Evolutionary conservation across 1,140 invertebrate genomes (phyloP).

Genomic region (Zaprionus capensis): DNA sequence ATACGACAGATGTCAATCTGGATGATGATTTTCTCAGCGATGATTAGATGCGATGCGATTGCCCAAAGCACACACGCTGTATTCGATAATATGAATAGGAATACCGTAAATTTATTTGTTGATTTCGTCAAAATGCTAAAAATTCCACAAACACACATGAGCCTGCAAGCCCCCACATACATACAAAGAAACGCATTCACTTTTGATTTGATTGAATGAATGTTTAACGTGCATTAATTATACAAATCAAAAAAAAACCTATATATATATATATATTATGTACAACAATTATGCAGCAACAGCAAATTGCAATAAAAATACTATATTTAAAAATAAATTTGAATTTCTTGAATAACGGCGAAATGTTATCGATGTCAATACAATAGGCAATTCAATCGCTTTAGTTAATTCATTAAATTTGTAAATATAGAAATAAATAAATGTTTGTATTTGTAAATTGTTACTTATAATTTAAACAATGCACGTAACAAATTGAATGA

Average conservation of each 20-base stretch:
- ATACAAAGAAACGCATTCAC: conserved; percentile 57
- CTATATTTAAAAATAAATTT: conserved; percentile 23
- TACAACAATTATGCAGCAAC: conserved; percentile 61
- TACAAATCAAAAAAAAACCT: conserved; percentile 51
- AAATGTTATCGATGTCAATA: neutral
- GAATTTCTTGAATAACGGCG: neutral
- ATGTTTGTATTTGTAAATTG: too few species aligned
- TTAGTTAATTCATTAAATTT: too few species aligned
- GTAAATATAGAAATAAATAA: too few species aligned
- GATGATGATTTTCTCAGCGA: conserved; percentile 81
- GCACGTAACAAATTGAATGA: too few species aligned
- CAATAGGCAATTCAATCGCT: neutral
- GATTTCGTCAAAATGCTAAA: conserved; percentile 51
- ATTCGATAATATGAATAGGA: conserved; percentile 52
- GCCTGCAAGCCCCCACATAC: conserved; percentile 7
- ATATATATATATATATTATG: conserved; percentile 66
- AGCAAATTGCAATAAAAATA: conserved; percentile 70
- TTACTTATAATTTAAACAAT: too few species aligned
- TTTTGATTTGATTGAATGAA: conserved; percentile 74
- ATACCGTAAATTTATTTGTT: conserved; percentile 56
- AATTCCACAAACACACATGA: conserved; percentile 59
- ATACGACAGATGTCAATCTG: conserved; percentile 86
- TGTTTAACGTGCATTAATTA: conserved; percentile 69
- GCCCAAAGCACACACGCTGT: conserved; percentile 40
- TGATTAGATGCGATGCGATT: conserved; percentile 55